Conservation (phyloP, 92 coral and sea anemone genomes). For the Anthopleura xanthogrammica region DNA sequence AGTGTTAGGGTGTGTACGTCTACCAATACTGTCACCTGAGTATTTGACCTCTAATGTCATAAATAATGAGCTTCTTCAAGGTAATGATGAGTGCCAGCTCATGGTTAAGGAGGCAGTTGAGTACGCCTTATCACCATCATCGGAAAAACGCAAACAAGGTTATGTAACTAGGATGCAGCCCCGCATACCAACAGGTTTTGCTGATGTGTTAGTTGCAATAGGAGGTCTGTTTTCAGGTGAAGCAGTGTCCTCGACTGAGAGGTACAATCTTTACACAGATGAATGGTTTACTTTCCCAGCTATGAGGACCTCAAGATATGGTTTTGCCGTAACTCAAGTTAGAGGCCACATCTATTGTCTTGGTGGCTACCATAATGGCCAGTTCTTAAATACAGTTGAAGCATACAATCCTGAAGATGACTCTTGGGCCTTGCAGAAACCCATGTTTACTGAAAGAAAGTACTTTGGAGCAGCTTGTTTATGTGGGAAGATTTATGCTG, state of each 20-base stretch:
- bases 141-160: slow-evolving; percentile 83
- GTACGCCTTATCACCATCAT: slow-evolving; percentile 86
- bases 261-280: slow-evolving; percentile 87
- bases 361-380: slow-evolving; percentile 83
- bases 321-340: slow-evolving; percentile 76
- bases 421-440: slow-evolving; percentile 53
- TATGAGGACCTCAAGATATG: slow-evolving; percentile 81
- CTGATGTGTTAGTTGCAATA: slow-evolving; percentile 75
- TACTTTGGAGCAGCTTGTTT: slow-evolving; percentile 89
- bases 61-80: slow-evolving; percentile 53
- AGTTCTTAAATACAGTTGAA: slow-evolving; percentile 70
- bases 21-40: slow-evolving; percentile 74
- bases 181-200: slow-evolving; percentile 88
- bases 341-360: slow-evolving; percentile 87
- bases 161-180: slow-evolving; percentile 67
- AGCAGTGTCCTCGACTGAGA: slow-evolving; percentile 78
- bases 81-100: slow-evolving; percentile 67
- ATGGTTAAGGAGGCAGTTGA: slow-evolving; percentile 76
- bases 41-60: slow-evolving; percentile 67
- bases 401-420: slow-evolving; percentile 72
- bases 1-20: slow-evolving; percentile 80
- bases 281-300: slow-evolving; percentile 70
- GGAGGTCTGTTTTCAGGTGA: slow-evolving; percentile 87
- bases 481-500: slow-evolving; percentile 83
- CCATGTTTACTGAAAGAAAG: slow-evolving; percentile 83